Evolutionary conservation across 2,888 invertebrate genomes (phyloP), one percentile per base, ranked within the genome.

Genomic region (Colletes collaris): DNA sequence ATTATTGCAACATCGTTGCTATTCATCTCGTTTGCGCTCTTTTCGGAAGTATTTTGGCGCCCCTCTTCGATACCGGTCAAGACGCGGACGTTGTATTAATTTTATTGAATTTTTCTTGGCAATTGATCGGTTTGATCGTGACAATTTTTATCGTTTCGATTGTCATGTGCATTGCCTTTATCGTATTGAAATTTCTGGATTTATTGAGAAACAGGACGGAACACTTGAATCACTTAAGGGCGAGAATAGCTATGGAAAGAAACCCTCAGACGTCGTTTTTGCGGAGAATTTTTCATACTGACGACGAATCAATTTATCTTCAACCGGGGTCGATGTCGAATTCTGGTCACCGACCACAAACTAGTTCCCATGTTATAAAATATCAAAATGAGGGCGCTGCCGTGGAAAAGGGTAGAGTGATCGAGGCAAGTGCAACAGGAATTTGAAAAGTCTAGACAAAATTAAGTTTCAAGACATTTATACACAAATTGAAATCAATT

Each of bases 1-100:
- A 93, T 79, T 90, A 92, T 73, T 93, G 93, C 77, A 93, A 93
- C 66, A 77, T 92, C 8, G 74, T 89, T 1, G 86, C 92, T 1
- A 89, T 90, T 7, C 92, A 93, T 77, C 75, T 93, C 0, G 80
- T 88, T 11, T 89, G 89, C 59, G 91, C 90, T 3, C 63, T 91
- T 49, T 35, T 92, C 10, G 93, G 93, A 1, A 86, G 85, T 27
- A 35, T 92, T 0, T 49, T 91, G 5, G 91, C 90, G 0, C 90
- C 92, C 0, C 56, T 93, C 3, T 86, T 87, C 7, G 58, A 67
- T 0, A 64, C 77, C 4, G 16, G 46, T 3, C 40, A 16, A 0
- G 52, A 78, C 6, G 65, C 60, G n/a, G 49, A 65, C 0, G 3
- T 19, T 4, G 11, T 19, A 2, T 27, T 56, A 2, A 69, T 87